These are phyloP conservation scores for Holacanthus passer DNA, from an alignment of 2,113 vertebrate genomes.

Conservation along the genomic window DNA sequence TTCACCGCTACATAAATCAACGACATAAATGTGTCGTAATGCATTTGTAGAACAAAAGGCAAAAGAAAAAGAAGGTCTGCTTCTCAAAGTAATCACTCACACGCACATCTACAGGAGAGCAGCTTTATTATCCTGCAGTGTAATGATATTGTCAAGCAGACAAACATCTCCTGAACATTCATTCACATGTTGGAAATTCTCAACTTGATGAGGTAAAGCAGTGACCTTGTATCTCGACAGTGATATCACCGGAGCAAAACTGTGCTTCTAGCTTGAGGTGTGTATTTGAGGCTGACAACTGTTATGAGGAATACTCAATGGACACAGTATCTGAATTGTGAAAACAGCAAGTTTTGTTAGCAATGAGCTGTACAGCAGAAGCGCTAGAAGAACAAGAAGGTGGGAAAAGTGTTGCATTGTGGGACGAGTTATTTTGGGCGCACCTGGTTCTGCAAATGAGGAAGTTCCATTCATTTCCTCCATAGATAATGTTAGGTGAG, in stretches of 20 bases:
- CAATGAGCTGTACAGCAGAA: constrained; percentile 15
- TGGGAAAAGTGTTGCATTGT: background rate
- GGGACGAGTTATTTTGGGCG: background rate
- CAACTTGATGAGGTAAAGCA: background rate
- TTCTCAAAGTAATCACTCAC: background rate
- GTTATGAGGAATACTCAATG: constrained; percentile 17
- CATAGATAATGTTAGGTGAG: background rate
- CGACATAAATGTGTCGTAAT: constrained; percentile 21
- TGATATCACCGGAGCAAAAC: background rate
- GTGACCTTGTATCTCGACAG: background rate
- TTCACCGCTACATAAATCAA: constrained; percentile 22
- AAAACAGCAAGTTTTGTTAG: constrained; percentile 24
- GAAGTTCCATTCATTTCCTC: background rate
- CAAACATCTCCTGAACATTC: background rate
- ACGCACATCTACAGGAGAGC: background rate
- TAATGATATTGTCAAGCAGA: constrained; percentile 2
- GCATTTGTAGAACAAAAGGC: constrained; percentile 29
- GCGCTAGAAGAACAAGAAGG: constrained; percentile 3
- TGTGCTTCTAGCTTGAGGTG: constrained; percentile 19
- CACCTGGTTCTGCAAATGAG: background rate
- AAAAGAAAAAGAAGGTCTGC: constrained; percentile 7
- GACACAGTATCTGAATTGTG: constrained; percentile 35
- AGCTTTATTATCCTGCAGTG: background rate
- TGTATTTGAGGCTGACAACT: constrained; percentile 26
- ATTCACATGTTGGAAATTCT: background rate